phyloP scores from a whole-genome alignment of 1,140 invertebrate species.

The Apis laboriosa region DNA sequence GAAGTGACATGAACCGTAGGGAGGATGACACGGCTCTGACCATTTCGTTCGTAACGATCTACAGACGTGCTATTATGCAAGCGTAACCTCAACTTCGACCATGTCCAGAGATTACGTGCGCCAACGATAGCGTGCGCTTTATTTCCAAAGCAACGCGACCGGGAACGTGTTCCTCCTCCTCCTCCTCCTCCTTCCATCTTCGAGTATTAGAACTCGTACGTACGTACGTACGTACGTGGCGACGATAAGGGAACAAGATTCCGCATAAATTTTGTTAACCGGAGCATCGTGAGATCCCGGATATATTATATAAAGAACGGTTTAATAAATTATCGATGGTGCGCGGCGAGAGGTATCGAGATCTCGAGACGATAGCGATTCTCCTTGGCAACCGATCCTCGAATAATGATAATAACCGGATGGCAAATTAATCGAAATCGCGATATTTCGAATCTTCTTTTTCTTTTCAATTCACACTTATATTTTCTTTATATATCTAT shows the following conservation, averaged over 20 bases:
- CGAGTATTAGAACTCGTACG: background rate
- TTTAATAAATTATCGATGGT: constrained; percentile 29
- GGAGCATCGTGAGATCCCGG: constrained; percentile 28
- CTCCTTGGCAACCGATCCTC: background rate
- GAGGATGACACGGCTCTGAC: constrained; percentile 49
- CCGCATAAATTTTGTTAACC: constrained; percentile 38
- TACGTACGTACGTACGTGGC: constrained; percentile 12
- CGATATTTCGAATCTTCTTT: too few species aligned
- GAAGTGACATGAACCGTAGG: constrained; percentile 54
- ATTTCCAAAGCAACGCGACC: background rate
- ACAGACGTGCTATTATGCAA: constrained; percentile 55
- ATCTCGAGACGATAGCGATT: background rate
- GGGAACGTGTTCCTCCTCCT: background rate
- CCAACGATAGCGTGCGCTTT: constrained; percentile 5
- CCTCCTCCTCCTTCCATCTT: background rate
- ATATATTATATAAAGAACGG: constrained; percentile 3
- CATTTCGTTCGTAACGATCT: constrained; percentile 58
- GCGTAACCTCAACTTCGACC: constrained; percentile 47
- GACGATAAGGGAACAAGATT: constrained; percentile 12
- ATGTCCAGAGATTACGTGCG: constrained; percentile 45
- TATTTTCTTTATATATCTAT: too few species aligned
- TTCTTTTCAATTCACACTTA: too few species aligned
- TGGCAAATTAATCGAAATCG: too few species aligned
- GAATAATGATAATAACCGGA: too few species aligned
- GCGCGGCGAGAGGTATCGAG: background rate